Percentiles rank a stretch among this genome's conserved stretches.
These are phyloP conservation scores for Exocentrus adspersus DNA, from an alignment of 2,888 invertebrate species.

Conservation along the genomic window DNA sequence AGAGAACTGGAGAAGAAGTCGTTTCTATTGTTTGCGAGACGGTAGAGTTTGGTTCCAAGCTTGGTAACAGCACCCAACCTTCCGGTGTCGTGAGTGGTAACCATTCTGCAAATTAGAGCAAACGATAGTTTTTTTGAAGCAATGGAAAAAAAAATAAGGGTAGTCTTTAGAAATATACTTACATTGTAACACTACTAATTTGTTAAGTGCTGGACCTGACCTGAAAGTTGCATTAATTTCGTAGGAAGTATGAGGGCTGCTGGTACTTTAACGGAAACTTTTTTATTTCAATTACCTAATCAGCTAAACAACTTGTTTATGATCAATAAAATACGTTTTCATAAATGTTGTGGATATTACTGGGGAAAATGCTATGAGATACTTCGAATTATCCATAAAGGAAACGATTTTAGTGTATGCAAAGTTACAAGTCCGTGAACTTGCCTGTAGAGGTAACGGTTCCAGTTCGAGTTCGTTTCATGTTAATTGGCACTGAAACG, in stretches of 20 bases:
- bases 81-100: conserved; percentile 73
- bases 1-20: conserved; percentile 45
- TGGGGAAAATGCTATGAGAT: no score
- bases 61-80: conserved; percentile 72
- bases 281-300: no score
- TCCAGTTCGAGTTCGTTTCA: neutral
- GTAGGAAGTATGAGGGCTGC: neutral
- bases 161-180: no score
- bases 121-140: no score
- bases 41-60: conserved; percentile 46
- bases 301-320: no score
- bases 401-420: no score
- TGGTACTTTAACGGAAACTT: neutral
- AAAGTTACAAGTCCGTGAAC: no score
- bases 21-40: conserved; percentile 31
- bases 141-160: no score
- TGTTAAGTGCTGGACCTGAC: neutral
- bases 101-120: conserved; percentile 65
- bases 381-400: no score
- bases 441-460: neutral
- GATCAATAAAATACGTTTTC: no score
- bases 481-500: neutral
- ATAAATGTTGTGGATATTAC: no score
- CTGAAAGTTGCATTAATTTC: neutral
- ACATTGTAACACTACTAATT: no score